phyloP scores from a whole-genome alignment of 2,888 invertebrate genomes.

The Agonopterix arenella region DNA sequence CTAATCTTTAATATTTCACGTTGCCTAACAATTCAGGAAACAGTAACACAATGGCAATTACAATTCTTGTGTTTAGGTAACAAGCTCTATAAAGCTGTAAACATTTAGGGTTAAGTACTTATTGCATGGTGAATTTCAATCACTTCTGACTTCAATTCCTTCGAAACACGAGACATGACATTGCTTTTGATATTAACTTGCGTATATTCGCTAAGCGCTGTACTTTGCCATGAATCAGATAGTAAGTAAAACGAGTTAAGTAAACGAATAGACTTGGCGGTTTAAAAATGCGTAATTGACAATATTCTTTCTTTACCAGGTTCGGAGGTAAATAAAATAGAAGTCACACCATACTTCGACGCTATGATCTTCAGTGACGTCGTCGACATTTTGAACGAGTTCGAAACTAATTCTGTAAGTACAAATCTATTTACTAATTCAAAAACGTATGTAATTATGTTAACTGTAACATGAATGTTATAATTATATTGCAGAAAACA shows the following conservation, averaged over 20 bases:
- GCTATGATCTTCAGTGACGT: slow-evolving; percentile 61
- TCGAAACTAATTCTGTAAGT: slow-evolving; percentile 52
- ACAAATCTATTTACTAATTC: slow-evolving; percentile 1
- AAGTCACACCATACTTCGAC: slow-evolving; percentile 51
- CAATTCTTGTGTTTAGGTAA: slow-evolving; percentile 29
- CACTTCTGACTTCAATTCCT: slow-evolving; percentile 12
- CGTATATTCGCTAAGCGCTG: slow-evolving; percentile 21
- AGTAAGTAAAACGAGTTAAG: slow-evolving; percentile 34
- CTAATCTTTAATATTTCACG: too few relatives aligned
- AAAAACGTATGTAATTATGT: too few relatives aligned
- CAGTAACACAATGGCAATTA: slow-evolving; percentile 29
- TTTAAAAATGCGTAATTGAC: too few relatives aligned
- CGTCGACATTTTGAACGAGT: slow-evolving; percentile 57
- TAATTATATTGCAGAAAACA: slow-evolving; percentile 34
- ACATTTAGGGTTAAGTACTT: slow-evolving; percentile 14
- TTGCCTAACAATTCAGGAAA: slow-evolving; percentile 8
- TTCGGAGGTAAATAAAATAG: slow-evolving; percentile 44
- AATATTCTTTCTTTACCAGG: slow-evolving; percentile 20
- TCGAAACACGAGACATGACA: slow-evolving; percentile 24
- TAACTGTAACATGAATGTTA: background rate
- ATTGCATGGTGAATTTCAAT: slow-evolving; percentile 11
- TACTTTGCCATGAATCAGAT: slow-evolving; percentile 36
- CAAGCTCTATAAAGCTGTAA: slow-evolving; percentile 26
- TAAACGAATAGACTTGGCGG: too few relatives aligned
- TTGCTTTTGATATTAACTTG: slow-evolving; percentile 18